Base-by-base conservation (phyloP, 2,113 vertebrate genomes). In the Boulengeromyrus knoepffleri region DNA sequence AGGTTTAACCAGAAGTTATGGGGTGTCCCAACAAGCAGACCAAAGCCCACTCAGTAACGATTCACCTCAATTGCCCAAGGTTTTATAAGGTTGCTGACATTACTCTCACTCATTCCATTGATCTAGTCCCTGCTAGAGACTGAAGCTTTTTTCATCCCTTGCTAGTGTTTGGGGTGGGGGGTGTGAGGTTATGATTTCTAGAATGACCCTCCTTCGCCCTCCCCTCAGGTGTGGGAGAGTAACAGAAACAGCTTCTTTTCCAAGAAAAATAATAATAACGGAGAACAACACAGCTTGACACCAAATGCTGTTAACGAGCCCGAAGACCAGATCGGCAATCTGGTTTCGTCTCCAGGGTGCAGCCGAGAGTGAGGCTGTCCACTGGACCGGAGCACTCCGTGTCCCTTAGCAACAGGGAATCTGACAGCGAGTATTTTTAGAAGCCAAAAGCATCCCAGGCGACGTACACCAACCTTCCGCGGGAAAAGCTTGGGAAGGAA, bases 391-490 rank as follows among this genome's bases (percentile, higher is more conserved):
- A 47, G 24, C 17, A 92, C 93, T 94, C 93, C 94, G 92, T 93
- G 91, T 95, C 95, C 95, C 96, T 95, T 96, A 96, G 96, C 96
- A 96, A 96, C 96, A 95, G 94, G 92, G 91, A 95, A 93, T 95
- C 92, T 93, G 93, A 93, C 92, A 86, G 91, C 91, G 94, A 53
- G 94, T 96, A 96, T 96, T 96, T 96, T 94, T 96, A 96, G 96
- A 94, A 91, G 92, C 89, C 91, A 93, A 92, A 94, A 92, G 93
- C 93, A 91, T 94, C 90, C 92, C 92, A 90, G 74, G 92, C 91
- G 92, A 93, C 6, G 19, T 66, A 80, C 31, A 15, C 47, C 15
- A 47, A 47, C 42, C 62, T 19, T 49, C 45, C 24, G 13, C 1
- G 27, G 36, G n/a, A 88, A 47, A 39, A 74, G 58, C 42, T 17